A percentile compares a stretch with the other conserved stretches of the same genome.
Conservation (phyloP, 2,797 vertebrate genomes). For the Helicolenus hilgendorfi region DNA sequence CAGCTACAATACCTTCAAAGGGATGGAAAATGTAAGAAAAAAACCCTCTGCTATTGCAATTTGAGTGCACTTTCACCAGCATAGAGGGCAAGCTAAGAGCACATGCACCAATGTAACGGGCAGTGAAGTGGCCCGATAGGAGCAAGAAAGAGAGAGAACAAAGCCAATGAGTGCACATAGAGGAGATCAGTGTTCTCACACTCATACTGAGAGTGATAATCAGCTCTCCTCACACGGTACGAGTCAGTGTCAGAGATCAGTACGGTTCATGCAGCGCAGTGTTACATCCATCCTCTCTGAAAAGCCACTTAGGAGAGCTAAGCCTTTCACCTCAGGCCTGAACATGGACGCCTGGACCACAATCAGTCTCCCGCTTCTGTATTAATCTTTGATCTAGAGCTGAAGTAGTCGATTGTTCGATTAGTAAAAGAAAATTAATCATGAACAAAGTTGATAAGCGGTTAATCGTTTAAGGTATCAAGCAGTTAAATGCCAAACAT, state of each 20-base stretch:
- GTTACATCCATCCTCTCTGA: conserved; percentile 45
- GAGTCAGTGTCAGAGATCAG: conserved; percentile 45
- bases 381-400: neutral
- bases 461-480: neutral
- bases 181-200: conserved; percentile 38
- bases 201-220: conserved; percentile 54
- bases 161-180: neutral
- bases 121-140: neutral
- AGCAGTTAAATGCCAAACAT: neutral
- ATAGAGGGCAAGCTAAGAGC: neutral
- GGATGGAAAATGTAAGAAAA: neutral
- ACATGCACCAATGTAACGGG: neutral
- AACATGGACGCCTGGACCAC: neutral
- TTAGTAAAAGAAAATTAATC: neutral
- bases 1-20: neutral
- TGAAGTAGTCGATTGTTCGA: neutral
- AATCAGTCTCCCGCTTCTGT: neutral
- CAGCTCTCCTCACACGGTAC: conserved; percentile 44
- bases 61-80: neutral
- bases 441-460: neutral
- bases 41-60: neutral
- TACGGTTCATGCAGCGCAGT: conserved; percentile 32
- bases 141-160: conserved; percentile 9
- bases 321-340: conserved; percentile 51
- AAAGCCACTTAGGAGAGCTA: conserved; percentile 68